Conservation (phyloP, 2,797 vertebrate species). For the Phataginus tricuspis region DNA sequence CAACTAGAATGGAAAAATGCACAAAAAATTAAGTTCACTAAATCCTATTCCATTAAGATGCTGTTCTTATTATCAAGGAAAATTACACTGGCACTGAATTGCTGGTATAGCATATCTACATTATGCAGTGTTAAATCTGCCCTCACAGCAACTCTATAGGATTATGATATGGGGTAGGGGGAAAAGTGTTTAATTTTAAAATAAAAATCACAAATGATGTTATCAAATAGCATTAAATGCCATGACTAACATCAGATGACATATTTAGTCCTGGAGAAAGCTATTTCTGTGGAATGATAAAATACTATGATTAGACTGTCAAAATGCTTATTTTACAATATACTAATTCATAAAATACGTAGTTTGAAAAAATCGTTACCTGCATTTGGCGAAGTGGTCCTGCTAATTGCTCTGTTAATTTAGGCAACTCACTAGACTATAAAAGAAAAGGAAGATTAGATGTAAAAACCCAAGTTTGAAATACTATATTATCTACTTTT, state of each 20-base stretch:
- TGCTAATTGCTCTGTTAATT: constrained; percentile 95
- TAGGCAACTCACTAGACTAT: constrained; percentile 98
- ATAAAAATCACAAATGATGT: neutral
- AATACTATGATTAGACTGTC: neutral
- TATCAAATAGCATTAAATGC: neutral
- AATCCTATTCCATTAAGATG: neutral
- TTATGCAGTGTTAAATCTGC: neutral
- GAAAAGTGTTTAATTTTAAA: neutral
- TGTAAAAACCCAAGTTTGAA: constrained; percentile 16
- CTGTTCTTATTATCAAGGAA: neutral
- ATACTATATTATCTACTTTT: neutral
- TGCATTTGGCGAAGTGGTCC: constrained; percentile 98
- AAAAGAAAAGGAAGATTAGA: constrained; percentile 46
- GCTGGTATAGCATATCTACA: neutral
- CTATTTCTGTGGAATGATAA: neutral
- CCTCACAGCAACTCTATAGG: neutral
- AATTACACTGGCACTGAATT: neutral
- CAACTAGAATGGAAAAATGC: constrained; percentile 10
- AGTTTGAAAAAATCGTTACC: constrained; percentile 85
- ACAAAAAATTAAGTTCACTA: neutral
- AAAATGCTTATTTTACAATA: neutral
- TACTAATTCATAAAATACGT: neutral
- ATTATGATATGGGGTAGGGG: neutral
- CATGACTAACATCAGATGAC: neutral
- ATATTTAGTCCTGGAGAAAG: neutral